A percentile compares a stretch with the other conserved stretches of the same genome.
Conservation (phyloP, 2,888 invertebrate genomes). For the Metacarcinus magister region DNA sequence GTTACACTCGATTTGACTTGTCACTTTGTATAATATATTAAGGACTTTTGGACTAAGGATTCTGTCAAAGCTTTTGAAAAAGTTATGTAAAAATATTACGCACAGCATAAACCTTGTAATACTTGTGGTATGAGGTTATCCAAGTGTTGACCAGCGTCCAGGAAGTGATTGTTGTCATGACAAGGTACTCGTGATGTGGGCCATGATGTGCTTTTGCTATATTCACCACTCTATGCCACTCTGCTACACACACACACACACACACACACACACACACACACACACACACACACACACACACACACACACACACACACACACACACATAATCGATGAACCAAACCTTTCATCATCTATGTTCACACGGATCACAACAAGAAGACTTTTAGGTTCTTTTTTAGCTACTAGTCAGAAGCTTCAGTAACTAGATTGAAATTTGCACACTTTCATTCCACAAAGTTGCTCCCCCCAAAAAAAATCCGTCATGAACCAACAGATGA, state of each 20-base stretch:
- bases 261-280: background rate
- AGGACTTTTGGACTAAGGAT: background rate
- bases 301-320: background rate
- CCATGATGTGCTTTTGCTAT: background rate
- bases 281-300: constrained; percentile 2
- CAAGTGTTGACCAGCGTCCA: background rate
- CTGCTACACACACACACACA: background rate
- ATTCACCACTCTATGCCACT: background rate
- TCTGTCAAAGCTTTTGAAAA: background rate
- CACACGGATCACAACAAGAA: background rate
- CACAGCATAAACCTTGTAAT: background rate
- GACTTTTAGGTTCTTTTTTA: background rate
- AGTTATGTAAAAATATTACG: background rate
- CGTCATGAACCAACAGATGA: background rate
- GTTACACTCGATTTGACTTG: background rate
- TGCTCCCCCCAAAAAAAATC: background rate
- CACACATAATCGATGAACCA: background rate
- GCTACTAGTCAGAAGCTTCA: background rate
- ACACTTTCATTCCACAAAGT: background rate
- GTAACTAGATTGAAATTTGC: background rate
- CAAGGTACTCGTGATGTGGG: background rate
- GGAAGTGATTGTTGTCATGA: background rate
- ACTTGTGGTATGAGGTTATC: background rate
- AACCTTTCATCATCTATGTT: background rate
- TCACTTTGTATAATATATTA: background rate